Percentiles rank a stretch among this genome's conserved stretches.
Evolutionary conservation across 2,113 vertebrate species (phyloP).

Genomic region (Myocastor coypus): DNA sequence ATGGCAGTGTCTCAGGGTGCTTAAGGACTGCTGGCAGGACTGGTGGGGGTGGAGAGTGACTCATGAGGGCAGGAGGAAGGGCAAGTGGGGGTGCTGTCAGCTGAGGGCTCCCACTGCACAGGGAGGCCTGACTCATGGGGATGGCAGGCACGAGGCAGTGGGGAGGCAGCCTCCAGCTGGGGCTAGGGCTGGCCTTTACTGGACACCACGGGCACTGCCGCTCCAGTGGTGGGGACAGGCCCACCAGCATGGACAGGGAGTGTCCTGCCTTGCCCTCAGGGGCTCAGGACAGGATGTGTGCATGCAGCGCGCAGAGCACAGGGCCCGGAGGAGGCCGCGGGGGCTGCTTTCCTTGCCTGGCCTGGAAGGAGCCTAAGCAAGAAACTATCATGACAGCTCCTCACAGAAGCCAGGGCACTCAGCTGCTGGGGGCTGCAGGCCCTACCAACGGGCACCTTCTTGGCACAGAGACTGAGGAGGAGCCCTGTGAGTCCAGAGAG

Average conservation of each 20-base stretch:
- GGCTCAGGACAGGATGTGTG: not conserved
- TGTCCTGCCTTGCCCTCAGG: not conserved
- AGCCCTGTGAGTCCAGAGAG: not conserved
- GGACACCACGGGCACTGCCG: not conserved
- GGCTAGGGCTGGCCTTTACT: not conserved
- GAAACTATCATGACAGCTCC: rapidly evolving
- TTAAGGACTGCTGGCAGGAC: not conserved
- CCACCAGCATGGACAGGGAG: not conserved
- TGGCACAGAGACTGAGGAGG: too few relatives aligned
- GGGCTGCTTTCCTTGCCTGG: not conserved
- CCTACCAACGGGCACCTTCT: not conserved
- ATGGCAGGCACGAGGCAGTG: not conserved
- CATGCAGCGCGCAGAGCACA: not conserved
- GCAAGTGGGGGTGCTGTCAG: not conserved
- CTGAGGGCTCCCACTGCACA: not conserved
- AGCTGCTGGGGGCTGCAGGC: not conserved
- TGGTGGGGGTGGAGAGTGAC: not conserved
- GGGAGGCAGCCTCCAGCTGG: not conserved
- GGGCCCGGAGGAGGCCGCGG: too few relatives aligned
- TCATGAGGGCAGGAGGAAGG: not conserved
- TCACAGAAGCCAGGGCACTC: not conserved
- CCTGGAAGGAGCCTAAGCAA: not conserved
- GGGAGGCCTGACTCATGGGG: not conserved
- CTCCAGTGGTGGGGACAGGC: rapidly evolving
- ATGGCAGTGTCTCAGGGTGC: not conserved